A percentile compares a stretch with the other conserved stretches of the same genome.
phyloP scores from a whole-genome alignment of 1,140 invertebrate species.

The Drosophila repleta region DNA sequence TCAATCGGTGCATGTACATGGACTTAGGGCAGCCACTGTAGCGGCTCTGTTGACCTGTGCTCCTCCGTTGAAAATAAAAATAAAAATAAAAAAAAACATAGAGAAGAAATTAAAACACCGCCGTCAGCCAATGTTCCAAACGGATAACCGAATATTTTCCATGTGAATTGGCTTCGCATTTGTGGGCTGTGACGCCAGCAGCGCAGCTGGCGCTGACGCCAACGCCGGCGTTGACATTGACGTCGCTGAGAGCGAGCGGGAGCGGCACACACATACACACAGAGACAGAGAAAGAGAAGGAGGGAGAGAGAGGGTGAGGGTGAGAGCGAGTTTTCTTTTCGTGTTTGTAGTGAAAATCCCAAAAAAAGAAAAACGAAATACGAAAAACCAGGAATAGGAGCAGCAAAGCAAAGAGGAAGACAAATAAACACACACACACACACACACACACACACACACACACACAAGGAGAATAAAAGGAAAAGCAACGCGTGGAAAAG shows the following conservation, averaged over 20 bases:
- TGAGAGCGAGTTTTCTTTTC: constrained; percentile 41
- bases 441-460: not conserved
- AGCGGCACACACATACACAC: not conserved
- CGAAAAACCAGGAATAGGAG: not conserved
- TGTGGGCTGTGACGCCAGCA: constrained; percentile 20
- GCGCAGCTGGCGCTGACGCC: not conserved
- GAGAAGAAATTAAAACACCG: constrained; percentile 5
- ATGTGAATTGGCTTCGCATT: constrained; percentile 58
- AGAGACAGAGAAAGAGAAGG: not conserved
- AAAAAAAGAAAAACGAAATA: too few species aligned
- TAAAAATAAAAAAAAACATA: constrained; percentile 15
- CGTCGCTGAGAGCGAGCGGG: constrained; percentile 13
- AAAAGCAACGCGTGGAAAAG: constrained; percentile 21
- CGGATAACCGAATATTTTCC: constrained; percentile 71
- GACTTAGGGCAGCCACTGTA: constrained; percentile 26
- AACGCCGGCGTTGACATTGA: constrained; percentile 9
- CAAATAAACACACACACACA: constrained; percentile 2
- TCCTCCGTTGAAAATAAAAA: constrained; percentile 29
- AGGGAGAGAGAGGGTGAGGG: constrained; percentile 31
- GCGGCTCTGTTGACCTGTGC: constrained; percentile 47
- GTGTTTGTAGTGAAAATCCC: constrained; percentile 28
- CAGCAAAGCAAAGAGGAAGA: not conserved
- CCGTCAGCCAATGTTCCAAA: constrained; percentile 29
- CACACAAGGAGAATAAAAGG: not conserved
- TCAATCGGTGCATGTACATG: not conserved